phyloP scores from a whole-genome alignment of 2,888 invertebrate species.

The Phrixothrix hirtus region DNA sequence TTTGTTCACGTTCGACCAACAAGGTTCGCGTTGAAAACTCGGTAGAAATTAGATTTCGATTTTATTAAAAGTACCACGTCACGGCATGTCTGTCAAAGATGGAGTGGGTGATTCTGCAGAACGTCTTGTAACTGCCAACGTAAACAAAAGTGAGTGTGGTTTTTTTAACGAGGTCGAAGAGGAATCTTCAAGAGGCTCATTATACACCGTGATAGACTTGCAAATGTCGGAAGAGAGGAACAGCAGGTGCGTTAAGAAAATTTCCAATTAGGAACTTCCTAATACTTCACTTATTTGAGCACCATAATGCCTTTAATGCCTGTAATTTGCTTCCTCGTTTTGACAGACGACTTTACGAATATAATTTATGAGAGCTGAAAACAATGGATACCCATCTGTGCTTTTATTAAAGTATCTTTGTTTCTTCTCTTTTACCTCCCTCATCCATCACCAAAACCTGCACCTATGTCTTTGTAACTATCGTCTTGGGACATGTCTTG shows the following conservation, averaged over 20 bases:
- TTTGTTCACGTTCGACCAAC: neutral
- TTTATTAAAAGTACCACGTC: slow-evolving; percentile 11
- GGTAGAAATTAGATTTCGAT: slow-evolving; percentile 19
- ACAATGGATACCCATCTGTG: slow-evolving; percentile 10
- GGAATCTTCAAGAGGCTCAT: neutral
- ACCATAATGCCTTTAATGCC: slow-evolving; percentile 13
- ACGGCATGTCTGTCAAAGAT: slow-evolving; percentile 18
- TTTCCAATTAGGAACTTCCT: slow-evolving; percentile 22
- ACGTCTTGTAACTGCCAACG: slow-evolving; percentile 23
- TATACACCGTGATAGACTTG: slow-evolving; percentile 8
- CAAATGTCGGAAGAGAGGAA: neutral
- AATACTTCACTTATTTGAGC: slow-evolving; percentile 19
- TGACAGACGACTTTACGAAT: slow-evolving; percentile 10
- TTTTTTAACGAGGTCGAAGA: slow-evolving; percentile 12
- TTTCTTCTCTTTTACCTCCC: too few species aligned
- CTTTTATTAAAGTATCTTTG: slow-evolving; percentile 1
- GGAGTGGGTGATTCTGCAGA: slow-evolving; percentile 37
- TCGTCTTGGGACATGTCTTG: slow-evolving; percentile 8
- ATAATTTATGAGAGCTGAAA: slow-evolving; percentile 15
- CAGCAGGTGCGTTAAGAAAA: slow-evolving; percentile 15
- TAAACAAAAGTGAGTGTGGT: slow-evolving; percentile 30
- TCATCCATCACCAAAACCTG: slow-evolving; percentile 18
- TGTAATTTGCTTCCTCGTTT: slow-evolving; percentile 10
- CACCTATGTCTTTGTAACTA: slow-evolving; percentile 22
- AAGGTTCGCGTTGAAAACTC: neutral